A percentile compares a stretch with the other conserved stretches of the same genome.
Conservation (phyloP, 2,113 vertebrate genomes). For the Zosterops japonicus region DNA sequence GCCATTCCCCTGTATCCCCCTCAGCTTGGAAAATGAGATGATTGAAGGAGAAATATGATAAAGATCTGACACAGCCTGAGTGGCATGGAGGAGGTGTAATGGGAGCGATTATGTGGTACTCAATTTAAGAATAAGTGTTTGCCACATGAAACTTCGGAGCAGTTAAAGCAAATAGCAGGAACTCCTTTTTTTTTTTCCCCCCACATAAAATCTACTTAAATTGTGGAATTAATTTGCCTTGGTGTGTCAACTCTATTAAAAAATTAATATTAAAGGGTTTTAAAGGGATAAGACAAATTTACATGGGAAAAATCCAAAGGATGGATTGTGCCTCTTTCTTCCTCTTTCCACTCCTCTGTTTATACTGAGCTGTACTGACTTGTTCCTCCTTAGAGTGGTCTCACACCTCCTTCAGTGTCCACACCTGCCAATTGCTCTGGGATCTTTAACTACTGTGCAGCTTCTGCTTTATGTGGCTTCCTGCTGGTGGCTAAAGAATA, state of each 20-base stretch:
- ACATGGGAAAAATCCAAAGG: background rate
- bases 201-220: background rate
- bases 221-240: background rate
- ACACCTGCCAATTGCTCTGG: background rate
- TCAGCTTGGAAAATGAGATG: background rate
- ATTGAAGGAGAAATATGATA: background rate
- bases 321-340: background rate
- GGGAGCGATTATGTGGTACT: background rate
- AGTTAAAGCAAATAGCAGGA: constrained; percentile 8
- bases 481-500: background rate
- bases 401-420: background rate
- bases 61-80: background rate
- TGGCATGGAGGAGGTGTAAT: constrained; percentile 10
- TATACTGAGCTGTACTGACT: background rate
- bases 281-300: background rate
- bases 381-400: background rate
- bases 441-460: background rate
- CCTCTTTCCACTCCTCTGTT: background rate
- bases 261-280: background rate
- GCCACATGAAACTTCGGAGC: background rate
- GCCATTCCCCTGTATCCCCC: fast-evolving
- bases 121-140: constrained; percentile 10
- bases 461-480: background rate
- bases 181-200: fast-evolving
- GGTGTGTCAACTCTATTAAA: background rate